Evolutionary conservation across 1,140 invertebrate genomes (phyloP).

Genomic region (Halesus radiatus): DNA sequence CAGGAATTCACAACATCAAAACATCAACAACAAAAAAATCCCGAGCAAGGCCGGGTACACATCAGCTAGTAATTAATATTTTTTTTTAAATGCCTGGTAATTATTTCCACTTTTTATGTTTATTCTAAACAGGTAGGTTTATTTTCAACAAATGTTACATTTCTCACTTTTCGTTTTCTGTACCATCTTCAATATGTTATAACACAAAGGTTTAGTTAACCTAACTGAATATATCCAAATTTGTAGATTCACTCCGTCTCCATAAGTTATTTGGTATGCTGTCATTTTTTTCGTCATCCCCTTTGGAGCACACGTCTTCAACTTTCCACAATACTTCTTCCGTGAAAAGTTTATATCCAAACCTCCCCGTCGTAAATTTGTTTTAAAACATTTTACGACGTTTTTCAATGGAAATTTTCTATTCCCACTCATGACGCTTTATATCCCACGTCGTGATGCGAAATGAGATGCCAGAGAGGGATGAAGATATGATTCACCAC

Average conservation of each 20-base stretch:
- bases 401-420: constrained; percentile 25
- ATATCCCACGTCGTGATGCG: constrained; percentile 17
- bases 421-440: constrained; percentile 1
- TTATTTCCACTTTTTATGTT: too few species aligned
- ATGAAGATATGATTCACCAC: neutral
- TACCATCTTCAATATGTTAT: too few species aligned
- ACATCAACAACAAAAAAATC: too few species aligned
- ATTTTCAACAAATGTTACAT: too few species aligned
- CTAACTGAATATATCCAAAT: too few species aligned
- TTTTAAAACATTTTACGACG: constrained; percentile 5
- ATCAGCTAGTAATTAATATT: too few species aligned
- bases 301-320: neutral
- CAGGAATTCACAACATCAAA: too few species aligned
- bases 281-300: neutral
- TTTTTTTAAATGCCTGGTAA: too few species aligned
- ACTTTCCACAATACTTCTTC: neutral
- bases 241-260: neutral
- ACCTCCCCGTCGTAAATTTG: neutral
- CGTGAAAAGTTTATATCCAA: neutral
- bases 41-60: too few species aligned
- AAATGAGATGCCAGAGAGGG: constrained; percentile 10
- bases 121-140: too few species aligned
- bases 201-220: too few species aligned
- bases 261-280: neutral
- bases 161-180: too few species aligned